Evolutionary conservation across 2,113 vertebrate species (phyloP), one percentile per base, ranked within the genome.

Genomic region (Poeciliopsis retropinna): DNA sequence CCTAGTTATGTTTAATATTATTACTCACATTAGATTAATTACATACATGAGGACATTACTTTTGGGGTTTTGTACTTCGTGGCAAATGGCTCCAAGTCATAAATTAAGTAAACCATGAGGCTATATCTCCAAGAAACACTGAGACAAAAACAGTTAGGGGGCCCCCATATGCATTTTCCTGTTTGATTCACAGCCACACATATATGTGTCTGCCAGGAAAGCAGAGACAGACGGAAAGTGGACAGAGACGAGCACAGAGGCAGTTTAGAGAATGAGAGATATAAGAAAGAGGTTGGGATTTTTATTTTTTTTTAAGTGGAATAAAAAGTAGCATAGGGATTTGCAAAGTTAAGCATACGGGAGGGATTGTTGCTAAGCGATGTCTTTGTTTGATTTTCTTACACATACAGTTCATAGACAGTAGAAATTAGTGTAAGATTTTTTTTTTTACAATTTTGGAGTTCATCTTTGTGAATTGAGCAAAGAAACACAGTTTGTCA

Each of bases 151-250:
- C 41, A 61, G 73, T 77, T 68, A 80, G 64, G 70, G 75, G 51
- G 60, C 67, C 70, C 29, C 71, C 47, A 9, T 80, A 78, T 47
- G 75, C 80, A 74, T 87, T 83, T 60, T 75, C 69, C 51, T 22
- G 80, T 87, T 79, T 84, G 82, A 87, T 81, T 90, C 70, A 83
- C 32, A 71, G 76, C 85, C 85, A 88, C 61, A 32, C 61, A 67
- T 68, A 57, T 68, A 44, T 47, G 28, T 31, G 67, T 31, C 29
- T 69, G 57, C 67, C 61, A 67, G 5, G 54, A 64, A 31, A 75
- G n/a, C 31, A 80, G 62, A 41, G 29, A 69, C 62, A 51, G 54
- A 69, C 34, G 47, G 44, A 70, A 51, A 79, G 32, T 72, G 30
- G 60, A 79, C 27, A 29, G 29, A 27, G 11, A 78, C 17, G 64